Base-by-base conservation (phyloP, 2,113 vertebrate genomes). In the Scatophagus argus region DNA sequence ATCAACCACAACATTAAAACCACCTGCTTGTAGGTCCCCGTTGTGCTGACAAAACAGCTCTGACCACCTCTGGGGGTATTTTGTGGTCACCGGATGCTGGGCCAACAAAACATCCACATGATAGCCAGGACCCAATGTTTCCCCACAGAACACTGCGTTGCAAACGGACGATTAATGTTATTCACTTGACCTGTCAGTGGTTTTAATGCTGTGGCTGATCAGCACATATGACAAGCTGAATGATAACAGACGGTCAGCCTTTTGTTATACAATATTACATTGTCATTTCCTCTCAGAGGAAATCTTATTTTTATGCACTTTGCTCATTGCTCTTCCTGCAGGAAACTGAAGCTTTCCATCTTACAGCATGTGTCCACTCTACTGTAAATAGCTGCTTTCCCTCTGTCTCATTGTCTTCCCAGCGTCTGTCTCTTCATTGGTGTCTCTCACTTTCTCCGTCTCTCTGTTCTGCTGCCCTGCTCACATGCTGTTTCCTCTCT, bases 381-480 rank as follows among this genome's bases (percentile, higher is more conserved):
- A 52, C 61, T 31, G 56, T 58, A 55, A 86, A 78, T 17, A 82
- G 23, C 47, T 31, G 21, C 77, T 74, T 67, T 58, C 43, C 71
- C 70, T 60, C 1, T 59, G 17, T 56, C 49, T 67, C 55, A 16
- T 65, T 27, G 17, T 69, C 67, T 63, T 19, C 34, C 6, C 16
- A 0, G 27, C 65, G 46, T 67, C 64, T 21, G 12, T 70, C 62
- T 58, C 38, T 69, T 72, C 6, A 13, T 29, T 6, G 5, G 44
- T 3, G 0, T 56, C 14, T 60, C 36, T 32, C n/a, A n/a, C n/a
- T n/a, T n/a, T n/a, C n/a, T n/a, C n/a, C n/a, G n/a, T 36, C 46
- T 43, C 79, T 73, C 54, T 63, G 38, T 64, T 80, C 52, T 56
- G 69, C 81, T 80, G 81, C 32, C 71, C 77, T 78, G 38, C 62